Evolutionary conservation across 2,797 vertebrate species (phyloP), one percentile per base, ranked within the genome.

Genomic region (Hafferia zeledoni): DNA sequence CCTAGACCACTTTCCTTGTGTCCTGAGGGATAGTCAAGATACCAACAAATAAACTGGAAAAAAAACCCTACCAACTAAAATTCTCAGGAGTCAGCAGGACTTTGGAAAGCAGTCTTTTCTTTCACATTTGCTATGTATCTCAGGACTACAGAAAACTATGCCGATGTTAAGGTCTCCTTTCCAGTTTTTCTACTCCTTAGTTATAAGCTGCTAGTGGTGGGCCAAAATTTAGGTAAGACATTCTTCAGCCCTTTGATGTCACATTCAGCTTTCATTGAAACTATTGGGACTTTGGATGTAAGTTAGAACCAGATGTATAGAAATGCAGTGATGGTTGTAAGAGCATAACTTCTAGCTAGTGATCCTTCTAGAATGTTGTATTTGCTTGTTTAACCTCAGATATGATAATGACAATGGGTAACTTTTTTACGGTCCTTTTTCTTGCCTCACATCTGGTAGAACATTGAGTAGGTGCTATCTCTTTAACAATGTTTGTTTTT

Each of bases 321-420:
- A 43, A 80, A 59, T 1, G 0, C 6, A 84, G 30, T 22, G 18
- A 53, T 50, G 16, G 3, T 4, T 70, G 3, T 24, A 68, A 72
- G 31, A 35, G 30, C 30, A 33, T 46, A 57, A 41, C 44, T 71
- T 85, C 17, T 71, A 46, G n/a, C 14, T 31, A 27, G 19, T 52
- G 19, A 50, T 41, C 7, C 6, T 75, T 84, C 35, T 44, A 55
- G 25, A 85, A 67, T 27, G 10, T 20, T 16, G 1, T 28, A 3
- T 18, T 69, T 81, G 2, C 7, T 61, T 64, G 2, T 60, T 64
- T 75, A 23, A 71, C 11, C 6, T 63, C 20, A 47, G 19, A 53
- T 3, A 0, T 44, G 44, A 49, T 23, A 49, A 60, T 15, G 20
- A 37, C 4, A 35, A 12, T 1, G 1, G 17, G 2, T 33, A 49